Evolutionary conservation across 92 coral and sea anemone species (phyloP).

Genomic region (Bergia sp.): DNA sequence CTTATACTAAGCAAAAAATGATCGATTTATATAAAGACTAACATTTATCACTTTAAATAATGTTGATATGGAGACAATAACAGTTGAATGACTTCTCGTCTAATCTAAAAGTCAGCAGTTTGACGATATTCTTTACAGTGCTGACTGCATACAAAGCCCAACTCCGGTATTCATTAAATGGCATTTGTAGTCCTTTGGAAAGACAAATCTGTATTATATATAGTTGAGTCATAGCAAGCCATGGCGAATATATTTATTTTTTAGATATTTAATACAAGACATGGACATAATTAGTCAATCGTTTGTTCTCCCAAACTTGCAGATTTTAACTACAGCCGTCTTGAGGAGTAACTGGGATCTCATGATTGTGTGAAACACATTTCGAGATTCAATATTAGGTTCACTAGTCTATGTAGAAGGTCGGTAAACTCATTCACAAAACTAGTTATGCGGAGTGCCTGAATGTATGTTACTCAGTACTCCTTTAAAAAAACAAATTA

Average conservation of each 20-base stretch:
- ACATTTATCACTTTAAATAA: background rate
- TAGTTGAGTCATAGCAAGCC: background rate
- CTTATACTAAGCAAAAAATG: too few species aligned
- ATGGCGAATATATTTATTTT: background rate
- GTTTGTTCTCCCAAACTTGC: too few species aligned
- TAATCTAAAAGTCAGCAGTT: background rate
- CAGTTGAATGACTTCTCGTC: background rate
- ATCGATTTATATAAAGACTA: background rate
- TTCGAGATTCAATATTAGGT: too few species aligned
- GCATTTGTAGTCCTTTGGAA: background rate
- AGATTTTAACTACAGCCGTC: too few species aligned
- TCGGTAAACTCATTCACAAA: too few species aligned
- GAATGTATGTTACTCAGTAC: background rate
- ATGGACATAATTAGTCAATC: background rate
- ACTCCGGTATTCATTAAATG: too few species aligned
- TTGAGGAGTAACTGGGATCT: too few species aligned
- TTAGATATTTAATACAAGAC: too few species aligned
- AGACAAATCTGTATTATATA: background rate
- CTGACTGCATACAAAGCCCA: background rate
- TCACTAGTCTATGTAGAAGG: too few species aligned
- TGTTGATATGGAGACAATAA: background rate
- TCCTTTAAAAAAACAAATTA: background rate
- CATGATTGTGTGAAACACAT: too few species aligned
- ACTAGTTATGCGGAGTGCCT: background rate
- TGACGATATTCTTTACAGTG: background rate